Conservation (phyloP, 2,797 vertebrate species). For the Macropodus opercularis region DNA sequence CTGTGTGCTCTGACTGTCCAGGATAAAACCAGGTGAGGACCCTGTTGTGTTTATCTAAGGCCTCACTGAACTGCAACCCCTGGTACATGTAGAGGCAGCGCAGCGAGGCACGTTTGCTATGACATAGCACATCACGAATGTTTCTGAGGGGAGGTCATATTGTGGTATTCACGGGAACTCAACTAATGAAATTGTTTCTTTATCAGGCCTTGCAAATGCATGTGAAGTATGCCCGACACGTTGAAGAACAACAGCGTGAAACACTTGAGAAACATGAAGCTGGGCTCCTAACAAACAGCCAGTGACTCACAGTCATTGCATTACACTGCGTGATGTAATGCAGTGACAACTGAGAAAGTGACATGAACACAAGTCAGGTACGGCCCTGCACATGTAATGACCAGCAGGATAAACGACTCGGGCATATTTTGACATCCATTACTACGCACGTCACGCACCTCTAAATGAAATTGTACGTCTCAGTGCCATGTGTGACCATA, state of each 20-base stretch:
- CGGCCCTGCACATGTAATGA: not conserved
- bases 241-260: not conserved
- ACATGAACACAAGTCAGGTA: not conserved
- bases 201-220: constrained; percentile 14
- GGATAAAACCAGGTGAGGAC: constrained; percentile 27
- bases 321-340: constrained; percentile 53
- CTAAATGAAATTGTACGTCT: no score
- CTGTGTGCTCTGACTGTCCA: constrained; percentile 17
- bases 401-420: not conserved
- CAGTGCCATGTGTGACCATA: no score
- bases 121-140: constrained; percentile 1
- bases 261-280: no score
- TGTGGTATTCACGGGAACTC: constrained; percentile 35
- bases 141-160: constrained; percentile 27
- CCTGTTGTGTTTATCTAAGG: constrained; percentile 17
- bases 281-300: not conserved
- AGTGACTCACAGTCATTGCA: constrained; percentile 39
- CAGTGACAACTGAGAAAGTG: constrained; percentile 24
- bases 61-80: constrained; percentile 27
- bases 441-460: no score
- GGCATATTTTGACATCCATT: not conserved
- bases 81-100: constrained; percentile 16
- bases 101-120: not conserved
- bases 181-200: constrained; percentile 62
- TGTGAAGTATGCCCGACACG: constrained; percentile 40